Percentiles rank a stretch among this genome's conserved stretches.
Evolutionary conservation across 1,140 invertebrate genomes (phyloP).

Genomic region (Parapsyche elsis): DNA sequence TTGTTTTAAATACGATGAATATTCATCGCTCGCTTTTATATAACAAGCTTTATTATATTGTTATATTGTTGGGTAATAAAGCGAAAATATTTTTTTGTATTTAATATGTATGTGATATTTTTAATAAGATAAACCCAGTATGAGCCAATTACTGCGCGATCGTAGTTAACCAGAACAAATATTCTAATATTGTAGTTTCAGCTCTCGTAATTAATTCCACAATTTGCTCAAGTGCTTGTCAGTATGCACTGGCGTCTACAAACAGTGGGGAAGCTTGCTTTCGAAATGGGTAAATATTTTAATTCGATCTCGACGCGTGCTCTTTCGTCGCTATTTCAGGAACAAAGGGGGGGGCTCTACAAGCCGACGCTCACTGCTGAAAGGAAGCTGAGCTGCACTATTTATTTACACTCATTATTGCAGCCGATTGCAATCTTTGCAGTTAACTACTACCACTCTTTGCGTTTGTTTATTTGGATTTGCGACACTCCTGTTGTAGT

Average conservation of each 20-base stretch:
- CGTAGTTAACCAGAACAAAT: too few relatives aligned
- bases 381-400: neutral
- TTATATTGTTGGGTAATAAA: too few relatives aligned
- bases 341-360: slow-evolving; percentile 3
- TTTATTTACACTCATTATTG: neutral
- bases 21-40: too few relatives aligned
- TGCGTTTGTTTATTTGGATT: neutral
- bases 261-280: neutral
- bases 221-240: neutral
- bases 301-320: slow-evolving; percentile 1
- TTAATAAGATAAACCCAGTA: too few relatives aligned
- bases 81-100: too few relatives aligned
- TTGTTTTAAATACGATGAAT: too few relatives aligned
- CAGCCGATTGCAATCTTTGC: slow-evolving; percentile 2
- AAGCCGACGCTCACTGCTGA: neutral
- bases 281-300: slow-evolving; percentile 26
- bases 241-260: neutral
- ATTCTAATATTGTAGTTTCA: too few relatives aligned
- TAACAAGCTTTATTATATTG: too few relatives aligned
- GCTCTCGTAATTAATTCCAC: neutral
- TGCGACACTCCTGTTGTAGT: neutral
- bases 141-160: too few relatives aligned
- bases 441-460: neutral
- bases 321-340: slow-evolving; percentile 21
- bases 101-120: too few relatives aligned